Evolutionary conservation across 2,888 invertebrate genomes (phyloP), one percentile per base, ranked within the genome.

Genomic region (Caenorhabditis sp.): DNA sequence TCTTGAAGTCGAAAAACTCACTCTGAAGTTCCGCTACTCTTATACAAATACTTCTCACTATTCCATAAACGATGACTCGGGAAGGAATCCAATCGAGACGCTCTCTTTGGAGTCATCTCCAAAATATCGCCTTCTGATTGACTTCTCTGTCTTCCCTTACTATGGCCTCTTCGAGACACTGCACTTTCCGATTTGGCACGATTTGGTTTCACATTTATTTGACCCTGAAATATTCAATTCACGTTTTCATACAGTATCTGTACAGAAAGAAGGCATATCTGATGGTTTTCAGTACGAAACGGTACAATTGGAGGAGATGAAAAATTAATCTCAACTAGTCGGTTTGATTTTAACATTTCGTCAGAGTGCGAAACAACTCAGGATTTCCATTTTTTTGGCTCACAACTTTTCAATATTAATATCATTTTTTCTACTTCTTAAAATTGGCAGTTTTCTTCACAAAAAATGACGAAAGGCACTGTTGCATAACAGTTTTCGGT

Each of bases 181-280:
- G 75, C 70, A 64, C 75, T 76, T 41, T 81, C 81, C 0, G 81
- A 81, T 59, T 81, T 81, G 5, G 81, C 81, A 8, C 81, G 74
- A 41, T 26, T 58, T 44, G 61, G 63, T n/a, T 81, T 81, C 22
- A 64, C 64, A 51, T 59, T 54, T 19, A 61, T 19, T 41, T 74
- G 80, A 7, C 56, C 47, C 80, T 80, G 47, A 68, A 68, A 26
- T 5, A 44, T 44, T 14, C n/a, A n/a, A n/a, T n/a, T n/a, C n/a
- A n/a, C n/a, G n/a, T n/a, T n/a, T n/a, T n/a, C 16, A 44, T 1
- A 3, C 5, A 44, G 14, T 16, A 44, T 7, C 16, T 14, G n/a
- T n/a, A n/a, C n/a, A n/a, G n/a, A n/a, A n/a, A n/a, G n/a, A n/a
- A n/a, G n/a, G n/a, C n/a, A n/a, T n/a, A n/a, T n/a, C n/a, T n/a